These are phyloP conservation scores for Conus canariensis DNA, from an alignment of 2,888 invertebrate genomes.

Conservation along the genomic window DNA sequence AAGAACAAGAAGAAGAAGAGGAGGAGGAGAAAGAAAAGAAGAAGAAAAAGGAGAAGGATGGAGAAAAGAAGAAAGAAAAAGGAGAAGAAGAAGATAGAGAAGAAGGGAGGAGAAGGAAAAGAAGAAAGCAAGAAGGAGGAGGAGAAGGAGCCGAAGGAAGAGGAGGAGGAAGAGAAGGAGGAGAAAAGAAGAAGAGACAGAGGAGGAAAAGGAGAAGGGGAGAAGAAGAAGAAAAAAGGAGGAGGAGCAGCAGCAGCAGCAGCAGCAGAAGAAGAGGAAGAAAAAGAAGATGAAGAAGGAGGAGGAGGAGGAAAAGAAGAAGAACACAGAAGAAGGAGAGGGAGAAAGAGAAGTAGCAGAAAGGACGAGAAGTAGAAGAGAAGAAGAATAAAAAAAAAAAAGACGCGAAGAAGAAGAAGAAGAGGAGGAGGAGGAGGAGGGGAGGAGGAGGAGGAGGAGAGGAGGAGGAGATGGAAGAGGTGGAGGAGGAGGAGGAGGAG, in stretches of 20 bases:
- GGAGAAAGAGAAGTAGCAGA: too few species aligned
- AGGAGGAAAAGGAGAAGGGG: neutral
- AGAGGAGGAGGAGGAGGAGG: neutral
- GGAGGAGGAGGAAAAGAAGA: too few species aligned
- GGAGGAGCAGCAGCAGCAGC: too few species aligned
- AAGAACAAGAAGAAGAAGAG: neutral
- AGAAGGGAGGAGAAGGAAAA: neutral
- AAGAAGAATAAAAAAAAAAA: neutral
- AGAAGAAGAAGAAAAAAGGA: neutral
- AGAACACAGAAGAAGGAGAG: too few species aligned
- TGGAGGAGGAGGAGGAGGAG: neutral
- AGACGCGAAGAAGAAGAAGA: neutral
- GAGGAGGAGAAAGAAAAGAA: neutral
- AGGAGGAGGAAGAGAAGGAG: neutral
- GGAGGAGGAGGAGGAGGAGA: neutral
- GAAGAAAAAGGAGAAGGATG: neutral
- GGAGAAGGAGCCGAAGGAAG: neutral
- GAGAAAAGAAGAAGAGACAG: neutral
- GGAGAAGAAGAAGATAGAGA: neutral
- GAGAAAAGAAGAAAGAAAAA: neutral
- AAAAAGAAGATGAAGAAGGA: neutral
- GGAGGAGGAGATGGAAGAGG: neutral
- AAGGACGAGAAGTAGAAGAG: neutral
- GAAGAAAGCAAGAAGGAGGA: neutral
- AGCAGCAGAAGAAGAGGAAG: neutral